Percentiles rank a stretch among this genome's conserved stretches.
phyloP scores from a whole-genome alignment of 2,113 vertebrate genomes.

The Serilophus lunatus region DNA sequence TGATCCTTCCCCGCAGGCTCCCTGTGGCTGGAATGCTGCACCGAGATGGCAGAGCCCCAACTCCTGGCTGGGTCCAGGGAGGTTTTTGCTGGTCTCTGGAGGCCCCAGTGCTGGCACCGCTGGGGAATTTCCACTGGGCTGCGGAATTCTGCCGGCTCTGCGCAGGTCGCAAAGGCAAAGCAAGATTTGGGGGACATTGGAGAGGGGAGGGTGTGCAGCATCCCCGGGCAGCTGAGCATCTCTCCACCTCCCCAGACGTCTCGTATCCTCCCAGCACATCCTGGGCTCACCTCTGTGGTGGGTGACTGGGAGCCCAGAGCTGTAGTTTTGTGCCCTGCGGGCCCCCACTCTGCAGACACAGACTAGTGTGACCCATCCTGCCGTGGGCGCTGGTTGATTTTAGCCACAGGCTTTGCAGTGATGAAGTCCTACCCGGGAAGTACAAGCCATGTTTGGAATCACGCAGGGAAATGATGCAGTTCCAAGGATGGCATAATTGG shows the following conservation, averaged over 20 bases:
- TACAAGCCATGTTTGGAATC: background rate
- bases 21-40: background rate
- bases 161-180: background rate
- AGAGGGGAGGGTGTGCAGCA: accelerated
- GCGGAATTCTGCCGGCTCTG: background rate
- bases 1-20: background rate
- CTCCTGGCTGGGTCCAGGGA: background rate
- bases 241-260: background rate
- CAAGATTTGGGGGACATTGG: accelerated
- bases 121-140: slow-evolving; percentile 32
- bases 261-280: accelerated
- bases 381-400: accelerated
- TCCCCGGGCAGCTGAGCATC: background rate
- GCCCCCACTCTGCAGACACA: accelerated
- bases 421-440: background rate
- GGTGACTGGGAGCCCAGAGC: background rate
- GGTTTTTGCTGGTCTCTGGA: background rate
- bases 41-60: background rate
- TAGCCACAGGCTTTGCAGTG: accelerated
- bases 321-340: accelerated
- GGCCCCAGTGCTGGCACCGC: background rate
- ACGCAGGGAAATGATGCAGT: background rate
- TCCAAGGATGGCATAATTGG: background rate
- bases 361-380: accelerated
- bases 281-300: accelerated